Conservation (phyloP, 92 coral and sea anemone species). For the Parazoanthus swiftii region DNA sequence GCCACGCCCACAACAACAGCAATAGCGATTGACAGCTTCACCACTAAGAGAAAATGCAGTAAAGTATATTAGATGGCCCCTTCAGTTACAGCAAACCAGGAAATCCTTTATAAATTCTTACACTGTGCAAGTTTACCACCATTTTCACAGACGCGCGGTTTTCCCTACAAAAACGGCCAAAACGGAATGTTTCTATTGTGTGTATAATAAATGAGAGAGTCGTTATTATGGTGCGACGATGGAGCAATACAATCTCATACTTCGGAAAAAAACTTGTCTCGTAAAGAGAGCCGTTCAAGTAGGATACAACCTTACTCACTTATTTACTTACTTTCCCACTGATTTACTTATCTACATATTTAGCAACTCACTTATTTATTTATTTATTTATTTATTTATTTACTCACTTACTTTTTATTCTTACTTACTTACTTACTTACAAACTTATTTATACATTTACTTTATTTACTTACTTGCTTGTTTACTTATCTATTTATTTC, state of each 20-base stretch:
- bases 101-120: background rate
- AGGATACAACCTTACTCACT: background rate
- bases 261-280: too few relatives aligned
- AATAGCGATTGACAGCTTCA: conserved; percentile 61
- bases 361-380: background rate
- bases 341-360: background rate
- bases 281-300: too few relatives aligned
- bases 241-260: too few relatives aligned
- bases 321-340: background rate
- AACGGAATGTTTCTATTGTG: too few relatives aligned
- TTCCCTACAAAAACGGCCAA: too few relatives aligned
- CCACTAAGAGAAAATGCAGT: conserved; percentile 42
- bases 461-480: background rate
- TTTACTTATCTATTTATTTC: too few relatives aligned
- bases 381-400: too few relatives aligned
- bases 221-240: too few relatives aligned
- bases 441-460: too few relatives aligned
- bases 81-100: background rate
- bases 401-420: background rate
- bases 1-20: conserved; percentile 89
- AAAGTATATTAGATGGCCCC: too few relatives aligned
- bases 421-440: background rate
- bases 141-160: too few relatives aligned
- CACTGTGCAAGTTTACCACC: background rate
- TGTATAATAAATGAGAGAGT: too few relatives aligned